A percentile compares a stretch with the other conserved stretches of the same genome.
These are phyloP conservation scores for Hemicrepidius hirtus DNA, from an alignment of 2,888 invertebrate genomes.

Conservation along the genomic window DNA sequence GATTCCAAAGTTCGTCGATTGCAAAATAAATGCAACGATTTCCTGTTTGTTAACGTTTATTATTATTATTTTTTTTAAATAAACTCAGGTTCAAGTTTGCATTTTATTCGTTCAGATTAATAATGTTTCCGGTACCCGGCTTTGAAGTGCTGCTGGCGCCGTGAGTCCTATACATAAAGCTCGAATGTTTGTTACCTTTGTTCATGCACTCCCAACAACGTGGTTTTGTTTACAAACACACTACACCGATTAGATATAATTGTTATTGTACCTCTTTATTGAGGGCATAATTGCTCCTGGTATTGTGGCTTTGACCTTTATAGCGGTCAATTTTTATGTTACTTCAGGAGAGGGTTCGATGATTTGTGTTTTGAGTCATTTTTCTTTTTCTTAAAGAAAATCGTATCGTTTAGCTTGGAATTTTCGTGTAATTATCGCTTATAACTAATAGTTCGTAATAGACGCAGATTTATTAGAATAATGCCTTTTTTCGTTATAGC, in stretches of 20 bases:
- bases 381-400: not conserved
- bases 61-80: not conserved
- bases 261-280: slow-evolving; percentile 33
- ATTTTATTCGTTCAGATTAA: not conserved
- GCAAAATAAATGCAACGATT: slow-evolving; percentile 15
- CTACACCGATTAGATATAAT: slow-evolving; percentile 38
- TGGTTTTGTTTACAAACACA: slow-evolving; percentile 45
- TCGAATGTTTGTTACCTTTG: slow-evolving; percentile 26
- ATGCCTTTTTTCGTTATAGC: too few relatives aligned
- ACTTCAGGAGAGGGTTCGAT: not conserved
- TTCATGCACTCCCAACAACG: slow-evolving; percentile 39
- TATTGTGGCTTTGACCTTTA: slow-evolving; percentile 40
- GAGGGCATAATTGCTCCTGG: slow-evolving; percentile 33
- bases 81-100: not conserved
- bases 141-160: slow-evolving; percentile 22
- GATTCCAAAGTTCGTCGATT: slow-evolving; percentile 15
- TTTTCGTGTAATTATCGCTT: too few relatives aligned
- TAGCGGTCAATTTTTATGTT: slow-evolving; percentile 24
- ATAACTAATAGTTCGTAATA: too few relatives aligned
- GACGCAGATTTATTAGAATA: too few relatives aligned
- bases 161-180: slow-evolving; percentile 20
- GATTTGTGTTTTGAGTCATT: not conserved
- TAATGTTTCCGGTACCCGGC: slow-evolving; percentile 11
- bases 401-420: too few relatives aligned
- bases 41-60: not conserved